Evolutionary conservation across 2,113 vertebrate species (phyloP), one percentile per base, ranked within the genome.

Genomic region (Marmota flaviventris): DNA sequence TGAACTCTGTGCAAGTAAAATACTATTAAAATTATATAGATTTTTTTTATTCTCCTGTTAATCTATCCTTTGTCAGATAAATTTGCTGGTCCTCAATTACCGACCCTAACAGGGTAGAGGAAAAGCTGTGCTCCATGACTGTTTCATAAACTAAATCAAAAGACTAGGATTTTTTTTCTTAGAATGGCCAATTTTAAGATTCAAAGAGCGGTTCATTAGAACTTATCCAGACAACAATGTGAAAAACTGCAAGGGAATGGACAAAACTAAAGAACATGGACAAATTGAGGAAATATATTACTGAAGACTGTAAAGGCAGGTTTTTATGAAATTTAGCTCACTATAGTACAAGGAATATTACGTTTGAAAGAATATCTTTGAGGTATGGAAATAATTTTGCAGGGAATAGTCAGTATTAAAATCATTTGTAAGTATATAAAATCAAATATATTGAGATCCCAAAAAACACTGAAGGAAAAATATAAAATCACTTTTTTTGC

Each of bases 141-240:
- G 39, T 77, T 73, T 93, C 25, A 51, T 73, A 75, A 85, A 90
- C 6, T 48, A 85, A 34, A 90, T 73, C 39, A 76, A 91, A 82
- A 89, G 18, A 32, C 11, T 58, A 75, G 4, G 22, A n/a, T 25
- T 13, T 61, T 61, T 77, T 76, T 70, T 45, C 42, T 65, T 82
- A 73, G 37, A 67, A 16, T 29, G 14, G 32, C 5, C 17, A 45
- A 12, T 45, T 67, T 89, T 89, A 75, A 22, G 1, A 34, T 51
- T 67, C 25, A 18, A 73, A 56, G 6, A 85, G 53, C n/a, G 18
- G 39, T 2, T 83, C n/a, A 25, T 14, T 82, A 32, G 61, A 63
- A 4, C 34, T 27, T 48, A 89, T 12, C 3, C 24, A 69, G 56
- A 58, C n/a, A 39, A 29, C 8, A 42, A 42, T 29, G 10, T 51